Percentiles rank a stretch among this genome's conserved stretches.
Conservation (phyloP, 2,113 vertebrate species). For the Callospermophilus lateralis region DNA sequence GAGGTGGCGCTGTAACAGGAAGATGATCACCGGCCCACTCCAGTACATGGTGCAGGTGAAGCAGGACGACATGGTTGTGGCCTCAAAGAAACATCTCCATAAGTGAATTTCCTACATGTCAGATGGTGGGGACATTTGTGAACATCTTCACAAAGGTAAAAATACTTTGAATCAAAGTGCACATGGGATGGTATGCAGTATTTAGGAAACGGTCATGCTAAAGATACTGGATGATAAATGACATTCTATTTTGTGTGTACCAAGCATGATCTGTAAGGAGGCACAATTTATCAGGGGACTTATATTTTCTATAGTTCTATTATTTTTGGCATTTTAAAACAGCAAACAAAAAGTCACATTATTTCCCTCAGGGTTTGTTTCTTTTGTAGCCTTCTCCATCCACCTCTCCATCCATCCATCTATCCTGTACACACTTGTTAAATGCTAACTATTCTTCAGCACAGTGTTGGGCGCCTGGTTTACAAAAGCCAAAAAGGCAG, state of each 20-base stretch:
- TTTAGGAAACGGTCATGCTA: not conserved
- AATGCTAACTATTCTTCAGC: not conserved
- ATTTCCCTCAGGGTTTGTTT: not conserved
- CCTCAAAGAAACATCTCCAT: conserved; percentile 84
- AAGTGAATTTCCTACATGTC: conserved; percentile 92
- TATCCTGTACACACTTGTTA: not conserved
- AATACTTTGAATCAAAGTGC: not conserved
- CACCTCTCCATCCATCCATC: not conserved
- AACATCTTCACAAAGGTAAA: conserved; percentile 93
- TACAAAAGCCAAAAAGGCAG: not conserved
- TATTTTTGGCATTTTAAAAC: conserved; percentile 34
- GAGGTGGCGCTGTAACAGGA: conserved; percentile 92
- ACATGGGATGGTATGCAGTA: not conserved
- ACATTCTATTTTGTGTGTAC: not conserved
- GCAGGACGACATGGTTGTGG: conserved; percentile 86
- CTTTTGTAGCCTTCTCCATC: not conserved
- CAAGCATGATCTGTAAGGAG: not conserved
- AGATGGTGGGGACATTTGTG: conserved; percentile 90
- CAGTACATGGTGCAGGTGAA: conserved; percentile 89
- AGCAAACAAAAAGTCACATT: not conserved
- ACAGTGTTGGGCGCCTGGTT: not conserved
- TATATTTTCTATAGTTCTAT: conserved; percentile 26
- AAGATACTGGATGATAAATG: conserved; percentile 2
- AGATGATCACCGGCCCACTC: conserved; percentile 87
- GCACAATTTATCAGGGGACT: not conserved